Evolutionary conservation across 2,797 vertebrate genomes (phyloP), one percentile per base, ranked within the genome.

Genomic region (Cyprinodon diabolis): DNA sequence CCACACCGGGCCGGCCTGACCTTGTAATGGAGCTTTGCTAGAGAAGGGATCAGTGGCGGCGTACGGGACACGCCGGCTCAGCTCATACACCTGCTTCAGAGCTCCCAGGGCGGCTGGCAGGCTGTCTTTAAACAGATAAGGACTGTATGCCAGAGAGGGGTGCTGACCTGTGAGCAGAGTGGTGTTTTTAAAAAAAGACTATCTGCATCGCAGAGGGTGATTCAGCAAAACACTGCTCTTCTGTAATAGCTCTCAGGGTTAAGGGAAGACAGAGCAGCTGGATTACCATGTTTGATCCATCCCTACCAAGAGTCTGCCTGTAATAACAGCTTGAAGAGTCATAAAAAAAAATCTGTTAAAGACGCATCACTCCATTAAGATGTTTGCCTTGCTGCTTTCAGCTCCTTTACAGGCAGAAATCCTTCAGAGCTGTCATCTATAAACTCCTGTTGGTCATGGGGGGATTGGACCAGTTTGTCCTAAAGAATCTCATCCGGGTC

Each of bases 41-140:
- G 72, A 78, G 88, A 87, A 71, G 92, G 92, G 93, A 94, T 95
- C 92, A 89, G 89, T 94, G 88, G 88, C 87, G 58, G 85, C 81
- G 83, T 69, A 45, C 73, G 69, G 84, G 84, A 84, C 69, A 56
- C n/a, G 66, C 71, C 12, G 72, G 78, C 79, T 23, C 62, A 74
- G 89, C 94, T 94, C 92, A 82, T 83, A 89, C 92, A 84, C 91
- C 92, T 84, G 73, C 79, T 75, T 78, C 45, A 23, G 35, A 90
- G 84, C 87, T 84, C 75, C 74, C 66, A 54, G 83, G 79, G 78
- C 68, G 49, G 76, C 89, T 85, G 81, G 85, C 91, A 78, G 82
- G 74, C 71, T 73, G 69, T 90, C 93, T 94, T 94, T 95, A 94
- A 96, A 95, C 95, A 95, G 95, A 95, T 95, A 95, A 94, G 90